Percentiles rank a stretch among this genome's conserved stretches.
Evolutionary conservation across 1,140 invertebrate genomes (phyloP).

Genomic region (Proales similis): DNA sequence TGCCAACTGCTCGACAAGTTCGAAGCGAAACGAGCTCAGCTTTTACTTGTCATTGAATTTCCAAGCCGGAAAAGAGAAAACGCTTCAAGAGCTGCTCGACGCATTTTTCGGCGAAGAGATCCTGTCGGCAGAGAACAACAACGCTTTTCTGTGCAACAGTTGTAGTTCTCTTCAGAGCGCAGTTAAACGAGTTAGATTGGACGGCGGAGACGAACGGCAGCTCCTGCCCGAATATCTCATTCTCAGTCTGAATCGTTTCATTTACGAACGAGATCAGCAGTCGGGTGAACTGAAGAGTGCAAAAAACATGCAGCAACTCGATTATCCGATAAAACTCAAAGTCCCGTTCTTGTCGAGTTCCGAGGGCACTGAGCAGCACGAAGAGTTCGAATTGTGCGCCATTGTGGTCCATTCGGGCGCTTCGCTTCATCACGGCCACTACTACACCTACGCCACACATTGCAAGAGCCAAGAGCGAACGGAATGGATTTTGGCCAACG

Average conservation of each 20-base stretch:
- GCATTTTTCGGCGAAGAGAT: not conserved
- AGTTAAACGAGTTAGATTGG: not conserved
- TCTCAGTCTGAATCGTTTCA: not conserved
- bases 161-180: not conserved
- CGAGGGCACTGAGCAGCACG: not conserved
- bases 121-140: not conserved
- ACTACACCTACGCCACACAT: conserved; percentile 1
- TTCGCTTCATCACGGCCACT: not conserved
- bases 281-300: not conserved
- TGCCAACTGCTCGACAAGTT: not conserved
- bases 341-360: not conserved
- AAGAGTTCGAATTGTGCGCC: not conserved
- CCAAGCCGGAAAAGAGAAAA: not conserved
- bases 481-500: not conserved
- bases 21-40: not conserved
- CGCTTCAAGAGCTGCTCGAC: not conserved
- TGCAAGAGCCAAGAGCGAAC: not conserved
- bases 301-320: conserved; percentile 5
- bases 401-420: conserved; percentile 5
- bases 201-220: not conserved
- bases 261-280: not conserved
- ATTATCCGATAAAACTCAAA: not conserved
- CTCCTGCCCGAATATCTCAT: not conserved
- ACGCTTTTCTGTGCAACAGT: not conserved
- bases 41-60: conserved; percentile 14